Evolutionary conservation across 2,113 vertebrate genomes (phyloP).

Genomic region (Synchiropus splendidus): DNA sequence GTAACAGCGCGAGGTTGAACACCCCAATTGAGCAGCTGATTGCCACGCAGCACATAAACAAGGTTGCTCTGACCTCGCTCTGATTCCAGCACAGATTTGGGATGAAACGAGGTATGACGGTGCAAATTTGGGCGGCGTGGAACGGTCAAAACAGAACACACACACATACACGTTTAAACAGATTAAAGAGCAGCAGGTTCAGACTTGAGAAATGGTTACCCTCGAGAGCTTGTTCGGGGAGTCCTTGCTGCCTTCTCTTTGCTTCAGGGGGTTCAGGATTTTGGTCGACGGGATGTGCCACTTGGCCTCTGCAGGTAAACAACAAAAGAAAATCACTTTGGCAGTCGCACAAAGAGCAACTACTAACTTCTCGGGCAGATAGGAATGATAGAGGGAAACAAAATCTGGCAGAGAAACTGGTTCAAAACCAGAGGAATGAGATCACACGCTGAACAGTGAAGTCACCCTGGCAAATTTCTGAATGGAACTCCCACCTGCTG

Average conservation of each 20-base stretch:
- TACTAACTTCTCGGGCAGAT: not conserved
- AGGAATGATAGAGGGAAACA: too few relatives aligned
- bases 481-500: conserved; percentile 64
- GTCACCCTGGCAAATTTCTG: not conserved
- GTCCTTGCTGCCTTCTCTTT: conserved; percentile 81
- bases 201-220: conserved; percentile 65
- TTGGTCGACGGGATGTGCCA: conserved; percentile 87
- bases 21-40: conserved; percentile 20
- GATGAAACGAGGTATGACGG: conserved; percentile 14
- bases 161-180: not conserved
- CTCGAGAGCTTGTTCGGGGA: conserved; percentile 85
- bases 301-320: conserved; percentile 75
- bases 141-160: conserved; percentile 4
- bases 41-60: conserved; percentile 31
- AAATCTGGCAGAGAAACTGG: too few relatives aligned
- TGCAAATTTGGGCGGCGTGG: not conserved
- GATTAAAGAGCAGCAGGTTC: too few relatives aligned
- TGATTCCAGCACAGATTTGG: conserved; percentile 1
- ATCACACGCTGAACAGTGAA: too few relatives aligned
- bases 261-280: conserved; percentile 84
- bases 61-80: conserved; percentile 39
- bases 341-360: not conserved
- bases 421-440: too few relatives aligned
- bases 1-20: conserved; percentile 13
- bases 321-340: not conserved